These are phyloP conservation scores for Dicyrtoma fusca DNA, from an alignment of 2,888 invertebrate genomes.

Conservation along the genomic window DNA sequence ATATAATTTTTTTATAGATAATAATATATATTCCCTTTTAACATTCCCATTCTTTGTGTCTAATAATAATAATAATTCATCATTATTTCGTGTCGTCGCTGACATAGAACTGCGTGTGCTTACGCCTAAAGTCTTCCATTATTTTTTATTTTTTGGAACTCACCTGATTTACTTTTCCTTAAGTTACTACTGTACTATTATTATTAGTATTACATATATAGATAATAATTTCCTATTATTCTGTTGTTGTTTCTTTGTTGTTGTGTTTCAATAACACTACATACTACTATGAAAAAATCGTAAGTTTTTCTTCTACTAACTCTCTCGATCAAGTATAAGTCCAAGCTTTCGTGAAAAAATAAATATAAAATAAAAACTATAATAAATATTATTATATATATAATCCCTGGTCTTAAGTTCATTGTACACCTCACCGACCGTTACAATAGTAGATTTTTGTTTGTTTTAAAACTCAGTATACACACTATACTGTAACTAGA, in stretches of 20 bases:
- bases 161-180: conserved; percentile 1
- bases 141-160: too few relatives aligned
- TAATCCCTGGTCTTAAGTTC: conserved; percentile 17
- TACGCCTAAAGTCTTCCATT: background rate
- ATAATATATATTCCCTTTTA: background rate
- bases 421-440: conserved; percentile 12
- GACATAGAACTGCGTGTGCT: background rate
- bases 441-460: background rate
- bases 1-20: background rate
- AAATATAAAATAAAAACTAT: conserved; percentile 16
- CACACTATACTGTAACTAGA: background rate
- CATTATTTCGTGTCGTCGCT: background rate
- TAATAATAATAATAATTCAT: background rate
- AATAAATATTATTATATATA: background rate
- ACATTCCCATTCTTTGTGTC: background rate
- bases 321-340: conserved; percentile 9
- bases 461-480: background rate
- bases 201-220: background rate
- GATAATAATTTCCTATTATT: background rate
- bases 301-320: background rate
- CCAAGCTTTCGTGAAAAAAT: conserved; percentile 16
- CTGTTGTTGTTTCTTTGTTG: too few relatives aligned
- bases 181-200: too few relatives aligned
- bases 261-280: background rate
- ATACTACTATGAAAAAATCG: background rate